Evolutionary conservation across 2,888 invertebrate genomes (phyloP), one percentile per base, ranked within the genome.

Genomic region (Cosmia trapezina): DNA sequence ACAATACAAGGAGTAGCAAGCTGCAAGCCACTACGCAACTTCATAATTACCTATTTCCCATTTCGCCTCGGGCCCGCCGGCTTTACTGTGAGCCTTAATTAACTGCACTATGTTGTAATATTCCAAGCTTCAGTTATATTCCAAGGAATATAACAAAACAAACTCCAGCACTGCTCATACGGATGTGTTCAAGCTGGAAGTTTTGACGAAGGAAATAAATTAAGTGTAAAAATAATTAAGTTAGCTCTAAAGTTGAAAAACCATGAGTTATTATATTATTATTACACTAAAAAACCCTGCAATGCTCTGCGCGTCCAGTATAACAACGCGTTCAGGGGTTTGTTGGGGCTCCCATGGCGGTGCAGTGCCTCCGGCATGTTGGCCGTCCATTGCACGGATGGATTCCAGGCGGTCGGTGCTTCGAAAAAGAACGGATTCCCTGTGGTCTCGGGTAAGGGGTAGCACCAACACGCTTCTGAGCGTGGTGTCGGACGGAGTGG

Each of bases 21-120:
- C 88, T 93, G 91, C 91, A 92, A 93, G 90, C 91, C 90, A 90
- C 90, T 92, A 94, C 94, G 93, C 94, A 94, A 95, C 91, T 95
- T 94, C 94, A 94, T 95, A 95, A 95, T 95, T 95, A 95, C 94
- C 94, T 93, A 94, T 95, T 95, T 95, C 94, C 95, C 94, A 93
- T 94, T 94, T 93, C 90, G 93, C 95, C 92, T 86, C 87, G 84
- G 90, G 95, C 92, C 84, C 87, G 90, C 89, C 84, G 89, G 93
- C 92, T 93, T 91, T 92, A 89, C 91, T 91, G 90, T 89, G 90
- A 87, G 90, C 93, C 91, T 93, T 95, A 95, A 95, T 95, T 95
- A 95, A 95, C 94, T 92, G 92, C 92, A 92, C 91, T 91, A 88
- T 89, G 86, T 85, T 89, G 88, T 89, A 91, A 89, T 90, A 90